phyloP scores from a whole-genome alignment of 2,888 invertebrate species.

The Pycnomerus fuliginosus region DNA sequence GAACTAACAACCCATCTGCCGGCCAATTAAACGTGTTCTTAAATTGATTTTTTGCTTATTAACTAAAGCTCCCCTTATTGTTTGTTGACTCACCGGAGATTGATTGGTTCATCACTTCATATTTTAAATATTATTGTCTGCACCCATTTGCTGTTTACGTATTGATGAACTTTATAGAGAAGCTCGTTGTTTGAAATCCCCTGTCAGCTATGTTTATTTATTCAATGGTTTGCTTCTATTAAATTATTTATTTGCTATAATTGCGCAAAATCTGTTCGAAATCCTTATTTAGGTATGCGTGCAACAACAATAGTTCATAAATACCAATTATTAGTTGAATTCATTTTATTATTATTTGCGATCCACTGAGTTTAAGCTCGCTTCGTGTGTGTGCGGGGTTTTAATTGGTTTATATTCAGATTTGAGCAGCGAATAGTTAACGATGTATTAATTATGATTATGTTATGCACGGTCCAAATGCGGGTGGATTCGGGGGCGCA shows the following conservation, averaged over 20 bases:
- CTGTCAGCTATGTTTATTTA: conserved; percentile 6
- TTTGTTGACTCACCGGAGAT: too few relatives aligned
- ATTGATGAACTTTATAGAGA: conserved; percentile 9
- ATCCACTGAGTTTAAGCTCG: conserved; percentile 2
- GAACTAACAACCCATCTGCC: too few relatives aligned
- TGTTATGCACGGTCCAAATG: too few relatives aligned
- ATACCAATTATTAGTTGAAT: conserved; percentile 12
- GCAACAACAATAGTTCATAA: conserved; percentile 5
- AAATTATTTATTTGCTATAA: conserved; percentile 6
- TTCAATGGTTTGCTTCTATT: not conserved
- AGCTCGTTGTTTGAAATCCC: conserved; percentile 3
- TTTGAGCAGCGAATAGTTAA: too few relatives aligned
- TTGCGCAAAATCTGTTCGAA: conserved; percentile 1
- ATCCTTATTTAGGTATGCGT: conserved; percentile 5
- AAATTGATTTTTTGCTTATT: too few relatives aligned
- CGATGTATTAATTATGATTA: too few relatives aligned
- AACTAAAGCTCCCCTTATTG: too few relatives aligned
- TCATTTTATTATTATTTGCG: conserved; percentile 12
- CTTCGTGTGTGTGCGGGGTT: conserved; percentile 5
- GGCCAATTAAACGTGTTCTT: too few relatives aligned
- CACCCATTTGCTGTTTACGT: conserved; percentile 1
- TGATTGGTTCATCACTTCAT: conserved; percentile 2
- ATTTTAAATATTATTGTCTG: conserved; percentile 12
- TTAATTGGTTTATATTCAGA: too few relatives aligned
- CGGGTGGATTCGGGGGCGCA: too few relatives aligned